These are phyloP conservation scores for Cryptosula pallasiana DNA, from an alignment of 2,888 invertebrate genomes.

Conservation along the genomic window DNA sequence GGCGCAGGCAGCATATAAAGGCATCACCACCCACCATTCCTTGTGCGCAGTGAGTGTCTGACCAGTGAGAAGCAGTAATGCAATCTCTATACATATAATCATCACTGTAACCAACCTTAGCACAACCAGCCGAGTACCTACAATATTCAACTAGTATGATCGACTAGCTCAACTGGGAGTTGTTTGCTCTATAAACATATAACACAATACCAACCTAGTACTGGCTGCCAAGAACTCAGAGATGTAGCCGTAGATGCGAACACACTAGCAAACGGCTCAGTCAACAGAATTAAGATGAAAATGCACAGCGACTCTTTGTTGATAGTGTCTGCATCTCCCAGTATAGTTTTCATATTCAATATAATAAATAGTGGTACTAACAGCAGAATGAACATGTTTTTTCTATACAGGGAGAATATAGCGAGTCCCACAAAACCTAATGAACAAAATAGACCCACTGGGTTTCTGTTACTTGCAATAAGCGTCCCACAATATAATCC, in stretches of 20 bases:
- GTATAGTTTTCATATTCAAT: constrained; percentile 1
- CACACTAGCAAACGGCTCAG: not conserved
- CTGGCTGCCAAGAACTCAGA: not conserved
- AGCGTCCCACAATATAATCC: not conserved
- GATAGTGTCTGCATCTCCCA: not conserved
- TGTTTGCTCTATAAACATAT: too few species aligned
- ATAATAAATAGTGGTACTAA: not conserved
- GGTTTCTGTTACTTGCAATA: not conserved
- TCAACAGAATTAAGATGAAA: not conserved
- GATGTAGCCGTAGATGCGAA: not conserved
- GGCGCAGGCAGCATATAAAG: constrained; percentile 42
- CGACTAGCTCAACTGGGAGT: not conserved
- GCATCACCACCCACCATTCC: constrained; percentile 53
- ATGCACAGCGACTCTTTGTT: not conserved
- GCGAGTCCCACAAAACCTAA: not conserved
- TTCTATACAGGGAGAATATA: not conserved
- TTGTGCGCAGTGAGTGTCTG: constrained; percentile 36
- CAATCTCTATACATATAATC: not conserved
- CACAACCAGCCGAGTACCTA: not conserved
- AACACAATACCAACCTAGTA: too few species aligned
- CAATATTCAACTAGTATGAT: not conserved
- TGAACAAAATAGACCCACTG: not conserved
- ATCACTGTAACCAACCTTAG: not conserved
- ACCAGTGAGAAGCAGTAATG: not conserved
- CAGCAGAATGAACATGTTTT: not conserved